Evolutionary conservation across 2,113 vertebrate genomes (phyloP), one percentile per base, ranked within the genome.

Genomic region (Dipodomys spectabilis): DNA sequence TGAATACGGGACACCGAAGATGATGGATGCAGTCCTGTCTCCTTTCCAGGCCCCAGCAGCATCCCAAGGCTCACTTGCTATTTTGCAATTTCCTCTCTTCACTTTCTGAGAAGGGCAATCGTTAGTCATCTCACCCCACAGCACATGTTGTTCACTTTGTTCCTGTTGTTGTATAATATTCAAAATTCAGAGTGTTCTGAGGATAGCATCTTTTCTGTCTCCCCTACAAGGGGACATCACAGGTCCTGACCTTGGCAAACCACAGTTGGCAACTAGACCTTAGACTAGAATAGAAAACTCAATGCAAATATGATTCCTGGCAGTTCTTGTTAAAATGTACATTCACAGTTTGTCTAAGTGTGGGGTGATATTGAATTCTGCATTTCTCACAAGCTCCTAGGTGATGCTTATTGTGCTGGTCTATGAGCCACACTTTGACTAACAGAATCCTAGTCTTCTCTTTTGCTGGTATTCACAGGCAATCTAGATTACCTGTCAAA

Each of bases 141-240:
- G 85, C 73, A 75, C 8, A 78, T 9, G 79, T 74, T 73, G 82
- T 83, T 95, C 30, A 78, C 11, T 82, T 74, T 73, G 82, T 83
- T 95, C 30, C 86, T 93, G 30, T 45, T 88, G 64, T 86, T 95
- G 67, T 35, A 27, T 28, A 79, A 95, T 32, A 71, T 30, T 84
- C 65, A 83, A 82, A 85, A 91, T 88, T 77, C 74, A 57, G 53
- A 89, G 73, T 71, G 57, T 69, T 87, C 39, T 15, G 45, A 27
- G 2, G 30, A 44, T 25, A n/a, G 3, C 39, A 9, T 87, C 64
- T 74, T 49, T 69, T 32, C 67, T 27, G 81, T 67, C 71, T 81
- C 30, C 68, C 64, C 69, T 23, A 27, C 1, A n/a, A 82, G 30
- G n/a, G 80, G 84, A 44, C 35, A 89, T 81, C 83, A 62, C 0